These are phyloP conservation scores for Prietella phreatophila DNA, from an alignment of 2,113 vertebrate genomes.

Conservation along the genomic window DNA sequence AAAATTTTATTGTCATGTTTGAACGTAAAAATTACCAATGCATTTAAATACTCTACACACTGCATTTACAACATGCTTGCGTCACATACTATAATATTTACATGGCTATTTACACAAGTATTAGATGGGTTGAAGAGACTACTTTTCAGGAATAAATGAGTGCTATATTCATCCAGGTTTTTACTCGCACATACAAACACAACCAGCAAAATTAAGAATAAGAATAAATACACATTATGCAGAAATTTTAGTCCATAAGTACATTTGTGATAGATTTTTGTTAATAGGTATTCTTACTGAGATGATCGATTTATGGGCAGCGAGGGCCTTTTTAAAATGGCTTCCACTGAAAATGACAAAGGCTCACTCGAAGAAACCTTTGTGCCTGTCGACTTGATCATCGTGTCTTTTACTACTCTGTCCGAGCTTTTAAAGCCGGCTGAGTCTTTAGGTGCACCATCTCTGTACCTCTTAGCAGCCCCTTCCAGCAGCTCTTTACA, in stretches of 20 bases:
- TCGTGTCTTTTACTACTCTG: constrained; percentile 78
- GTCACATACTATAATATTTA: constrained; percentile 64
- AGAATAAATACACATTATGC: constrained; percentile 50
- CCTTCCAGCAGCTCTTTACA: constrained; percentile 86
- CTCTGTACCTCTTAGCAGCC: constrained; percentile 81
- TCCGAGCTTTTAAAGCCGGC: constrained; percentile 75
- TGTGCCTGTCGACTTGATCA: constrained; percentile 77
- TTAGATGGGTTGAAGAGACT: constrained; percentile 11
- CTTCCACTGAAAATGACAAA: constrained; percentile 94
- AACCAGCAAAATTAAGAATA: background rate
- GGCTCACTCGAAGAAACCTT: constrained; percentile 81
- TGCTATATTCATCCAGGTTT: constrained; percentile 15
- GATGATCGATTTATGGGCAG: constrained; percentile 78
- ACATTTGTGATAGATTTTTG: constrained; percentile 13
- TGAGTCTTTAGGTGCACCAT: constrained; percentile 76
- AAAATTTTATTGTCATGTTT: constrained; percentile 71
- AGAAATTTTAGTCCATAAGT: constrained; percentile 24
- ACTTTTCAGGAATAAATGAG: constrained; percentile 3
- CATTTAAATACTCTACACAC: constrained; percentile 77
- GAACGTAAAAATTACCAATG: constrained; percentile 60
- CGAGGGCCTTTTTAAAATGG: constrained; percentile 88
- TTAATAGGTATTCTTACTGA: constrained; percentile 65
- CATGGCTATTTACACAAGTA: constrained; percentile 41
- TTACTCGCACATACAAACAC: constrained; percentile 30
- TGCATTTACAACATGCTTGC: constrained; percentile 67